phyloP scores from a whole-genome alignment of 2,797 vertebrate species.

The Pterois miles region DNA sequence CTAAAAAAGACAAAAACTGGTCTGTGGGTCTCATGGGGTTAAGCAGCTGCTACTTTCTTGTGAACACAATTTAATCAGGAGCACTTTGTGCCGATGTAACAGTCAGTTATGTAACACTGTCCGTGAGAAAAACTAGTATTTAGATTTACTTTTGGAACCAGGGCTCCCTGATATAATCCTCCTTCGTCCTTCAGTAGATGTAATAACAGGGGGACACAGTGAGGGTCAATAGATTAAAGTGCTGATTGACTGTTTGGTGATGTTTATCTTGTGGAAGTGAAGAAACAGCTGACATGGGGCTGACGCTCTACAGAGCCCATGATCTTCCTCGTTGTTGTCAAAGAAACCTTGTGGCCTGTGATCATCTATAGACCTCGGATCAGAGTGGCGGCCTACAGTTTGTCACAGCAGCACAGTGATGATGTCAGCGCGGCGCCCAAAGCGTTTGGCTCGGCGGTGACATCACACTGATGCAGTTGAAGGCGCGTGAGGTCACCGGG shows the following conservation, averaged over 20 bases:
- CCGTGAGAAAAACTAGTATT: not conserved
- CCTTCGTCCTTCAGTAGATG: conserved; percentile 16
- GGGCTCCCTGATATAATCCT: not conserved
- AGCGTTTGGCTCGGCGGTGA: conserved; percentile 22
- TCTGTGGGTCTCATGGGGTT: too few relatives aligned
- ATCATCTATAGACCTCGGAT: conserved; percentile 66
- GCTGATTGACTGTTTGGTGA: not conserved
- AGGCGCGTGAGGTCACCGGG: conserved; percentile 35
- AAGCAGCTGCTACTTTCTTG: not conserved
- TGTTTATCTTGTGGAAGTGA: conserved; percentile 5
- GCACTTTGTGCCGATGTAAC: not conserved
- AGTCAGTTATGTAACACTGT: not conserved
- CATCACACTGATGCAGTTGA: conserved; percentile 53
- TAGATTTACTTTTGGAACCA: not conserved
- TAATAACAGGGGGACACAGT: conserved; percentile 14
- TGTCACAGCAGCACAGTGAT: conserved; percentile 48
- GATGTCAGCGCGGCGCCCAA: conserved; percentile 48
- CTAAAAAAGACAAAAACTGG: too few relatives aligned
- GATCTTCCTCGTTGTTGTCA: conserved; percentile 6
- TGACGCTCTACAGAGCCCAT: not conserved
- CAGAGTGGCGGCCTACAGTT: conserved; percentile 11
- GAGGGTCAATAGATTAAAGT: conserved; percentile 66
- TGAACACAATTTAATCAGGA: not conserved
- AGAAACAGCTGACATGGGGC: conserved; percentile 11
- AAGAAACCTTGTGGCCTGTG: conserved; percentile 3